Base-by-base conservation (phyloP, 2,797 vertebrate genomes). In the Otolemur crassicaudatus region DNA sequence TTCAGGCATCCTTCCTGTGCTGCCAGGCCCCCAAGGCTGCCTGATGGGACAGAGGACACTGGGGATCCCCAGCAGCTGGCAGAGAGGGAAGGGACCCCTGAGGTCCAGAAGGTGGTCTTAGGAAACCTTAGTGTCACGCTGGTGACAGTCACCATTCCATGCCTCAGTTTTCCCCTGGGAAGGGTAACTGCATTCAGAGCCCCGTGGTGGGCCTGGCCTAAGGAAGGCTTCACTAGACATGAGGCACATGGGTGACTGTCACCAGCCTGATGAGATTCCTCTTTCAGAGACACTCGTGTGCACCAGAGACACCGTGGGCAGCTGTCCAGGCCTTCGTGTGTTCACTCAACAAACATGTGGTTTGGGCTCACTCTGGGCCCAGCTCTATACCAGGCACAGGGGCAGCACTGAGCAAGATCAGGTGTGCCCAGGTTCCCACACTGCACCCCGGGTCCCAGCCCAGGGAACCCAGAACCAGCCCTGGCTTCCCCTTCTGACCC, bases 231-330 rank as follows among this genome's bases (percentile, higher is more conserved):
- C 56, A 10, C 7, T 22, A n/a, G 27, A 40, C 0, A 0, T 3
- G 37, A 67, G 22, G 14, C 65, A 27, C 5, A 1, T 0, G 1
- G 43, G 11, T 40, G 27, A 16, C 20, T 2, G 1, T 25, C 80
- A 29, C 25, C 34, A 43, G 7, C 14, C 11, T 4, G 7, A 75
- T 2, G 20, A n/a, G 9, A 0, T 22, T 16, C 9, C 0, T 4
- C 27, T 16, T 23, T 10, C 19, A 2, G 43, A 31, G 40, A 34
- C 1, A 14, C 17, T 5, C 0, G 0, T 4, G 6, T 20, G 13
- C 1, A 3, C n/a, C 1, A 13, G n/a, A n/a, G n/a, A n/a, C n/a
- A 22, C 31, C 9, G 13, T 4, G 11, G 16, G 1, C 20, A 7
- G 61, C 25, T 2, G 0, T 58, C 23, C 4, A 31, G 11, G 7